Percentiles rank a stretch among this genome's conserved stretches.
phyloP scores from a whole-genome alignment of 2,113 vertebrate genomes.

The Onychostoma macrolepis region DNA sequence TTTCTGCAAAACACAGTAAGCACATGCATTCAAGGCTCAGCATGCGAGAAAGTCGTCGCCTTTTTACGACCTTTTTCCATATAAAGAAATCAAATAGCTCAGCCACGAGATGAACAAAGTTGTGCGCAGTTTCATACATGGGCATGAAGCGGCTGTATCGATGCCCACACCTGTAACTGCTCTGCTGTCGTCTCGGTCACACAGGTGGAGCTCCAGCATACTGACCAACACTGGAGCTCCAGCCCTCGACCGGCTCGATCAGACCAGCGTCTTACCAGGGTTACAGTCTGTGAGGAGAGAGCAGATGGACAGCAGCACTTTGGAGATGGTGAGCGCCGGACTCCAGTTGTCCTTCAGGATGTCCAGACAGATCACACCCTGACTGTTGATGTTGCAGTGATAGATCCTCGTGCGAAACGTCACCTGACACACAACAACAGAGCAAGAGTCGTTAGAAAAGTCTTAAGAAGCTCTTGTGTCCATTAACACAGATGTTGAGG shows the following conservation, averaged over 20 bases:
- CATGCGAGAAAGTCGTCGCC: too few relatives aligned
- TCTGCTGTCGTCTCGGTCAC: slow-evolving; percentile 72
- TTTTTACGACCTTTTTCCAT: too few relatives aligned
- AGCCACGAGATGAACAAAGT: slow-evolving; percentile 27
- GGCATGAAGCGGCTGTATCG: slow-evolving; percentile 70
- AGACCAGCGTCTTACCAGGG: slow-evolving; percentile 81
- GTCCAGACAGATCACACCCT: slow-evolving; percentile 96
- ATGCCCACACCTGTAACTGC: slow-evolving; percentile 83
- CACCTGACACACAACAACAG: neutral
- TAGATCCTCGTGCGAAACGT: neutral
- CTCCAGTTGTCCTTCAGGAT: slow-evolving; percentile 98
- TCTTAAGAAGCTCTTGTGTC: neutral
- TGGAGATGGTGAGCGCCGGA: slow-evolving; percentile 92
- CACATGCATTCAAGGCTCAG: too few relatives aligned
- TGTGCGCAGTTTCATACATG: slow-evolving; percentile 60
- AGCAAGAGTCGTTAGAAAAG: neutral
- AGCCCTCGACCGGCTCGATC: slow-evolving; percentile 62
- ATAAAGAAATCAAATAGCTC: too few relatives aligned
- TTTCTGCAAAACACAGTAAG: too few relatives aligned
- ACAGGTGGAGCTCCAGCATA: slow-evolving; percentile 62
- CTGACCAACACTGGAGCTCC: slow-evolving; percentile 60
- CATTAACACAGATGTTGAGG: neutral
- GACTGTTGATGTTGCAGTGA: slow-evolving; percentile 87
- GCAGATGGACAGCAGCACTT: slow-evolving; percentile 96
- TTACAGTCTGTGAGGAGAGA: slow-evolving; percentile 97